These are phyloP conservation scores for Eupithecia insigniata DNA, from an alignment of 2,888 invertebrate genomes.

Conservation along the genomic window DNA sequence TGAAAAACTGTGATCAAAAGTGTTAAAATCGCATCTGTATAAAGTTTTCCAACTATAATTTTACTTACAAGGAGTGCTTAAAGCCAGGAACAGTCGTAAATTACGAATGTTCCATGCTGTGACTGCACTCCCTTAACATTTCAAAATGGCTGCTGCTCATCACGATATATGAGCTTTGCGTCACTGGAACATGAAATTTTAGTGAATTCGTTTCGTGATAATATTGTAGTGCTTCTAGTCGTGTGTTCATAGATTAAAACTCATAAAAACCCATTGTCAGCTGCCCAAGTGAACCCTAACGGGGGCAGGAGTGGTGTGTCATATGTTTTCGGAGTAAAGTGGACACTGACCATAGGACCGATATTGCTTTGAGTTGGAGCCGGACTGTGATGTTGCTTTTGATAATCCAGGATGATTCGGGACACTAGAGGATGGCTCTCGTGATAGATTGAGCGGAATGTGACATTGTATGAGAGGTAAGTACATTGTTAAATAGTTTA, in stretches of 20 bases:
- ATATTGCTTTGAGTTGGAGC: slow-evolving; percentile 82
- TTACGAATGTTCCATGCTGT: slow-evolving; percentile 84
- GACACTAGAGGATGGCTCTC: slow-evolving; percentile 77
- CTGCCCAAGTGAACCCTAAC: slow-evolving; percentile 66
- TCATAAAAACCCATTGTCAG: slow-evolving; percentile 65
- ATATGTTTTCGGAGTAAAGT: slow-evolving; percentile 82
- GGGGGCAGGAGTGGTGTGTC: slow-evolving; percentile 78
- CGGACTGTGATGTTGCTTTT: slow-evolving; percentile 80
- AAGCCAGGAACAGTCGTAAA: slow-evolving; percentile 70
- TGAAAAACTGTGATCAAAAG: slow-evolving; percentile 77
- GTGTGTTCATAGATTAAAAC: slow-evolving; percentile 73
- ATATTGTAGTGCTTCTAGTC: slow-evolving; percentile 72
- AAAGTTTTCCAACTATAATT: slow-evolving; percentile 68
- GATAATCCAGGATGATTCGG: slow-evolving; percentile 80
- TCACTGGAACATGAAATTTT: slow-evolving; percentile 83
- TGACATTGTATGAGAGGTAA: slow-evolving; percentile 84
- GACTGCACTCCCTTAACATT: slow-evolving; percentile 84
- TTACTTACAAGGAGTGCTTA: slow-evolving; percentile 60
- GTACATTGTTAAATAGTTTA: slow-evolving; percentile 74
- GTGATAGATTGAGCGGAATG: slow-evolving; percentile 83
- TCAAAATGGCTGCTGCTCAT: slow-evolving; percentile 86
- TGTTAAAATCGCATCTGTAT: slow-evolving; percentile 77
- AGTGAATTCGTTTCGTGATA: slow-evolving; percentile 75
- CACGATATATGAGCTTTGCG: slow-evolving; percentile 85
- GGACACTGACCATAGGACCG: slow-evolving; percentile 82